Evolutionary conservation across 2,888 invertebrate genomes (phyloP).

Genomic region (Lucinisca nassula): DNA sequence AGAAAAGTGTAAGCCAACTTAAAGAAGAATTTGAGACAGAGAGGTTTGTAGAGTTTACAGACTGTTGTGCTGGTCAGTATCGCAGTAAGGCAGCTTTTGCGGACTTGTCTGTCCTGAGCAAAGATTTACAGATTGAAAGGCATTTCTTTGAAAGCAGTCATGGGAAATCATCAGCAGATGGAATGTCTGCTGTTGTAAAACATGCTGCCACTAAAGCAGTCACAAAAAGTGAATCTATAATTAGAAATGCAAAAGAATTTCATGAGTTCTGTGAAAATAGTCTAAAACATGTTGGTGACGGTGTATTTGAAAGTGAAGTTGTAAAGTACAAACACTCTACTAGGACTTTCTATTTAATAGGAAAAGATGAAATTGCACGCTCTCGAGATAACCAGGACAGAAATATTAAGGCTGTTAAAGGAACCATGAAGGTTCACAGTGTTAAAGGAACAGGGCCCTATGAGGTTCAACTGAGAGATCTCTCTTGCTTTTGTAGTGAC

Average conservation of each 20-base stretch:
- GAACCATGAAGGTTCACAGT: slow-evolving; percentile 12
- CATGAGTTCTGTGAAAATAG: slow-evolving; percentile 27
- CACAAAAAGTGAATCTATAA: slow-evolving; percentile 8
- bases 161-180: slow-evolving; percentile 4
- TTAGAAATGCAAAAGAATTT: slow-evolving; percentile 28
- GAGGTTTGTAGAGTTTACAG: slow-evolving; percentile 3
- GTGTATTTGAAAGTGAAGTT: slow-evolving; percentile 22
- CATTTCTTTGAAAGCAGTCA: slow-evolving; percentile 7
- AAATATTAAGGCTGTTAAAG: not conserved
- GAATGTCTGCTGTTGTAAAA: slow-evolving; percentile 23
- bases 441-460: not conserved
- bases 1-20: not conserved
- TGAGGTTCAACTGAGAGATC: not conserved
- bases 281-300: slow-evolving; percentile 21
- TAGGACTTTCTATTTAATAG: slow-evolving; percentile 6
- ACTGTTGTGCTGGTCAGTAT: slow-evolving; percentile 12
- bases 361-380: not conserved
- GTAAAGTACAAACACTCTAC: slow-evolving; percentile 13
- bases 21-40: slow-evolving; percentile 17
- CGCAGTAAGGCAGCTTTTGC: not conserved
- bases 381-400: not conserved
- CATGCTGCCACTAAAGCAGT: slow-evolving; percentile 25
- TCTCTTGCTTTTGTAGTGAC: not conserved
- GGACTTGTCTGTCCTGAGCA: not conserved
- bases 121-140: not conserved